Evolutionary conservation across 2,113 vertebrate genomes (phyloP).

Genomic region (Mormyrus lacerda): DNA sequence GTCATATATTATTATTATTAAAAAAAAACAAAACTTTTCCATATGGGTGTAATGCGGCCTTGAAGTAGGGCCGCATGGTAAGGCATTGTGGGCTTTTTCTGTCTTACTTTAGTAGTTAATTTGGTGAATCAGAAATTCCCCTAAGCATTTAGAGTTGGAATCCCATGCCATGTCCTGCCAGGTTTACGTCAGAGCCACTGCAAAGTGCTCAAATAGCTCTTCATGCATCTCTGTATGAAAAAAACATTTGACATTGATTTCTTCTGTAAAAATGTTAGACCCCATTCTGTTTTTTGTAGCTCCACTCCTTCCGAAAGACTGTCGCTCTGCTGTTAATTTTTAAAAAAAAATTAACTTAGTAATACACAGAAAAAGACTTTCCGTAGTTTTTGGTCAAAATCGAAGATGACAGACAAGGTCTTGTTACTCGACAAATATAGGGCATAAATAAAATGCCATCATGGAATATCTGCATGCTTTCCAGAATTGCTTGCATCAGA

Average conservation of each 20-base stretch:
- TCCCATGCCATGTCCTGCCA: neutral
- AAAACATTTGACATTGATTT: neutral
- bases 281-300: neutral
- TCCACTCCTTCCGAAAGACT: neutral
- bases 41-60: neutral
- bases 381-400: neutral
- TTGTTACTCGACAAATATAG: no score
- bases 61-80: neutral
- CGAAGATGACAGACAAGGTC: neutral
- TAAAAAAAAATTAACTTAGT: no score
- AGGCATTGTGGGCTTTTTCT: neutral
- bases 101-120: neutral
- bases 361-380: neutral
- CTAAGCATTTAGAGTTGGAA: neutral
- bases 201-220: neutral
- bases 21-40: neutral
- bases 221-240: neutral
- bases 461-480: neutral
- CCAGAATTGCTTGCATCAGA: neutral
- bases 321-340: neutral
- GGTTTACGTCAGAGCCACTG: neutral
- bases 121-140: neutral
- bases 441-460: no score
- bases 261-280: neutral
- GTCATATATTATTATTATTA: neutral